Percentiles rank a stretch among this genome's conserved stretches.
Conservation (phyloP, 2,113 vertebrate genomes). For the Platichthys stellatus region DNA sequence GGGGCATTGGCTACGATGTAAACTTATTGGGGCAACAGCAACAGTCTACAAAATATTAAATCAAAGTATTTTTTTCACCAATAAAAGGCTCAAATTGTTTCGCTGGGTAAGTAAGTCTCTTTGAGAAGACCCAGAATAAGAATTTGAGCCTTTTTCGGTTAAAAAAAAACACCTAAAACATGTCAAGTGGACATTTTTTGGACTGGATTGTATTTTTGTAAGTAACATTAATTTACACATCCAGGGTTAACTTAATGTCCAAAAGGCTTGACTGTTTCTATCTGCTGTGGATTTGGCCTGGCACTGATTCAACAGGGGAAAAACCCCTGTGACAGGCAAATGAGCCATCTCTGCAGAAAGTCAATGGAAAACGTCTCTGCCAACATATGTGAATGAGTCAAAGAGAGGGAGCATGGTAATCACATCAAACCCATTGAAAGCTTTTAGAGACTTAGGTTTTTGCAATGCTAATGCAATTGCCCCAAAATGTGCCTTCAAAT, state of each 20-base stretch:
- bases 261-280: background rate
- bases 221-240: too few species aligned
- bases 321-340: conserved; percentile 52
- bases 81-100: too few species aligned
- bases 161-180: background rate
- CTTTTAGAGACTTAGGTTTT: conserved; percentile 54
- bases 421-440: conserved; percentile 53
- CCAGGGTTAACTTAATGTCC: background rate
- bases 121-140: too few species aligned
- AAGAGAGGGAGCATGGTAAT: conserved; percentile 14
- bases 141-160: too few species aligned
- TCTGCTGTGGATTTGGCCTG: conserved; percentile 7
- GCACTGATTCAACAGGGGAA: conserved; percentile 27
- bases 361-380: conserved; percentile 33
- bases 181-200: too few species aligned
- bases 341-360: conserved; percentile 5
- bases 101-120: too few species aligned
- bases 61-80: too few species aligned
- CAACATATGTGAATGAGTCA: background rate
- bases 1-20: too few species aligned
- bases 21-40: too few species aligned
- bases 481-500: conserved; percentile 29
- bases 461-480: conserved; percentile 57
- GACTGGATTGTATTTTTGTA: too few species aligned
- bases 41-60: too few species aligned